These are phyloP conservation scores for Mycalesis mineus DNA, from an alignment of 2,888 invertebrate genomes.

Conservation along the genomic window DNA sequence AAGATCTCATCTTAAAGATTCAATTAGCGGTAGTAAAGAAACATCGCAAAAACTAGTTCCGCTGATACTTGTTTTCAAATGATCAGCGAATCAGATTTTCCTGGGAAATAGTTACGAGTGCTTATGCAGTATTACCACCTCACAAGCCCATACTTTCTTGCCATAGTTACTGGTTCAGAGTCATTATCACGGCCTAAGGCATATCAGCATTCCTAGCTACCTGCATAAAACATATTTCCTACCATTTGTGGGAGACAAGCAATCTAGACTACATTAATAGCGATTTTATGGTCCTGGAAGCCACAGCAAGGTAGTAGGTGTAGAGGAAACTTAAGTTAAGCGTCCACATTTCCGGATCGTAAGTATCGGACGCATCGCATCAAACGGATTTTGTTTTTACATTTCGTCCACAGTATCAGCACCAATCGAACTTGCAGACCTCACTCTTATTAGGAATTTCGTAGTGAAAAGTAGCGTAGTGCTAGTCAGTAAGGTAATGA, in stretches of 20 bases:
- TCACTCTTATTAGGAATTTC: no score
- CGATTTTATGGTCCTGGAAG: conserved; percentile 39
- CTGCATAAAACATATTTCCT: conserved; percentile 41
- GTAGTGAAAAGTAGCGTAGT: no score
- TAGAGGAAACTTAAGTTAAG: conserved; percentile 10
- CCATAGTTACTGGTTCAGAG: conserved; percentile 17
- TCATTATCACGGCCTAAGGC: conserved; percentile 34
- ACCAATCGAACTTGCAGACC: no score
- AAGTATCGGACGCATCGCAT: no score
- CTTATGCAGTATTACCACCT: conserved; percentile 19
- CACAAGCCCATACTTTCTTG: conserved; percentile 15
- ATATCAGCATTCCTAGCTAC: conserved; percentile 29
- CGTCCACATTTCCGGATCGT: no score
- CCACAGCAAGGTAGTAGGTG: conserved; percentile 10
- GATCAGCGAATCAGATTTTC: conserved; percentile 15
- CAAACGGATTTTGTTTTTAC: no score
- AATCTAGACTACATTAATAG: conserved; percentile 43
- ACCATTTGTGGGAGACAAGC: conserved; percentile 44
- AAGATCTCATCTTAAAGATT: background rate
- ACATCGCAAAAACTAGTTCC: conserved; percentile 6
- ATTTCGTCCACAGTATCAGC: no score
- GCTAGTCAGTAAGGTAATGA: no score
- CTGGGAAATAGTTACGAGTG: conserved; percentile 19
- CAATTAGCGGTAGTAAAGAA: background rate
- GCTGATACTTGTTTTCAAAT: conserved; percentile 7